Percentiles rank a stretch among this genome's conserved stretches.
Conservation (phyloP, 2,113 vertebrate genomes). For the Sterrhoptilus dennistouni region DNA sequence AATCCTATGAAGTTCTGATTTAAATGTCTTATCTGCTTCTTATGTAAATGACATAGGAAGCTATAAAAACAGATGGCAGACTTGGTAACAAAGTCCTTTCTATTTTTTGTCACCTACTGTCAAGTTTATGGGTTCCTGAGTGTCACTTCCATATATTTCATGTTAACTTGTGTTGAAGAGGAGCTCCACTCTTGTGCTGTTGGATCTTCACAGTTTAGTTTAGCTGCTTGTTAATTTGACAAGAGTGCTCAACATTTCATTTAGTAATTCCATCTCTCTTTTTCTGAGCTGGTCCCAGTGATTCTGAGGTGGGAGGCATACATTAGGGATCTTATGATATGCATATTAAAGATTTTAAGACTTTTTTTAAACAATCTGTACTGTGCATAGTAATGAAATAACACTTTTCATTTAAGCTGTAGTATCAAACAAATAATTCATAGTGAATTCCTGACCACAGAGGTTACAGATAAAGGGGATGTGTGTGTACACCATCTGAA, state of each 20-base stretch:
- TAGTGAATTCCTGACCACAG: not conserved
- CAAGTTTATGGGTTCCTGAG: not conserved
- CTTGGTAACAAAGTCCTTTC: not conserved
- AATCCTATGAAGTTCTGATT: not conserved
- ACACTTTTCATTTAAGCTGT: not conserved
- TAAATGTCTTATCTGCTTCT: not conserved
- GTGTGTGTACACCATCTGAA: not conserved
- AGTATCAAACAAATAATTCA: not conserved
- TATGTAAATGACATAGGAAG: not conserved
- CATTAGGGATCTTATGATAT: not conserved
- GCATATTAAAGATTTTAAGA: not conserved
- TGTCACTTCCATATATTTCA: not conserved
- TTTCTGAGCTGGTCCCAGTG: not conserved
- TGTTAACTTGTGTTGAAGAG: not conserved
- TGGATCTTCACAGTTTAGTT: not conserved
- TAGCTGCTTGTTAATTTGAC: not conserved
- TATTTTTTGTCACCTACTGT: constrained; percentile 6
- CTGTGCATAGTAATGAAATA: not conserved
- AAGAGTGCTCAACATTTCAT: not conserved
- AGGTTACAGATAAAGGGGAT: not conserved
- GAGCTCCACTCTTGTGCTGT: not conserved
- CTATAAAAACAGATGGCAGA: not conserved
- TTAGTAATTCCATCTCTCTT: not conserved
- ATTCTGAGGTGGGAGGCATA: not conserved
- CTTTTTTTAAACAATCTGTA: not conserved